Base-by-base conservation (phyloP, 1,140 invertebrate species). In the Sinonovacula constricta region DNA sequence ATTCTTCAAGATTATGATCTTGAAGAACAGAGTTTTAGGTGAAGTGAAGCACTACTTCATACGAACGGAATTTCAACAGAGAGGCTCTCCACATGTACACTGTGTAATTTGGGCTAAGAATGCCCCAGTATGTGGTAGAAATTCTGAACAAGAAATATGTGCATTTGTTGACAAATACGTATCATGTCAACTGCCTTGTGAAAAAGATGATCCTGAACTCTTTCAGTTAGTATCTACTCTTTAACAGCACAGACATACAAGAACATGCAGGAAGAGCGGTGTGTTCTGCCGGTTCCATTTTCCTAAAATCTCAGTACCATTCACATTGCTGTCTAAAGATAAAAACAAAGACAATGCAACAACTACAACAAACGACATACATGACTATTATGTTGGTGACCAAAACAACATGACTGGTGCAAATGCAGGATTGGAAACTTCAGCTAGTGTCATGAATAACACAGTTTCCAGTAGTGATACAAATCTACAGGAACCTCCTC, bases 91-190 rank as follows among this genome's bases (percentile, higher is more conserved):
- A 2, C 63, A 67, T 28, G 26, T 67, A 49, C 63, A 67, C 22
- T 67, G 63, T 49, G 7, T 67, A 12, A 49, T 67, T 45, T 67
- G 34, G 63, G 31, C 22, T 45, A 34, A 30, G 24, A 34, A 51
- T 67, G 63, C 63, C 3, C 63, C 63, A 4, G 7, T 34, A 2
- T 67, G 31, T 36, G 26, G 36, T 51, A 3, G 24, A 45, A 28
- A 67, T n/a, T 12, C 63, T 67, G 36, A 28, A 33, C 22, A 67
- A 28, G 63, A 67, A 10, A 26, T 67, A 18, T 5, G 24, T 39
- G 22, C 18, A 14, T 65, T 30, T 39, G 31, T 65, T 65, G 34
- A 65, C 31, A 65, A 67, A 36, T 67, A 67, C 63, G 51, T 67
- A 10, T 34, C 63, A 22, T 49, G 36, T 28, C 18, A 15, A 22